Evolutionary conservation across 2,113 vertebrate species (phyloP).

Genomic region (Galeopterus variegatus): DNA sequence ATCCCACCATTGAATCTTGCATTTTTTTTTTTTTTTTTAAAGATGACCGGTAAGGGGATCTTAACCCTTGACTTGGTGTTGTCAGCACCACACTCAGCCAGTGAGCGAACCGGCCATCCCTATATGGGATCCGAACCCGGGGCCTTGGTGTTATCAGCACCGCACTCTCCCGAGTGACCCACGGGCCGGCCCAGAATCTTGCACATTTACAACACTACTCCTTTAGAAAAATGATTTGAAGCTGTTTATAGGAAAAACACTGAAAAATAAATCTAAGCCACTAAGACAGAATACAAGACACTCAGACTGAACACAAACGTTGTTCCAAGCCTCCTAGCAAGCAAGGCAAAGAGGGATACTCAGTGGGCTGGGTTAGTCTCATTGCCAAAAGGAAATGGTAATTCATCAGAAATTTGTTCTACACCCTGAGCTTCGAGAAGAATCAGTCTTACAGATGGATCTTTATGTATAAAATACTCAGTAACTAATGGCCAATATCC

Average conservation of each 20-base stretch:
- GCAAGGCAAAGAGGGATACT: neutral
- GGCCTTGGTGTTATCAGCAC: too few relatives aligned
- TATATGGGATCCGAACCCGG: too few relatives aligned
- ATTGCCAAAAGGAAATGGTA: neutral
- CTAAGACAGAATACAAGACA: neutral
- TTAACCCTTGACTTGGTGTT: too few relatives aligned
- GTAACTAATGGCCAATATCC: neutral
- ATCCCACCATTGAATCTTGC: neutral
- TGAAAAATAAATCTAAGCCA: conserved; percentile 18
- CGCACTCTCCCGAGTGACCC: too few relatives aligned
- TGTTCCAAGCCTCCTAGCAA: neutral
- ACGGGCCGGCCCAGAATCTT: too few relatives aligned
- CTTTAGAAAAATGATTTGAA: neutral
- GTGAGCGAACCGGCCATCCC: too few relatives aligned
- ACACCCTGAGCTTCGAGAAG: neutral
- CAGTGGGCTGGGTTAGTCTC: neutral
- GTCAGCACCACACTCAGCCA: too few relatives aligned
- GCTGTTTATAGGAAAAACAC: conserved; percentile 8
- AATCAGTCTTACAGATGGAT: neutral
- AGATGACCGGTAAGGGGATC: too few relatives aligned
- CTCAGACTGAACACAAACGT: neutral
- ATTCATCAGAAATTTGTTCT: neutral
- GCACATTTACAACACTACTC: neutral
- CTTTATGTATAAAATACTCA: neutral
- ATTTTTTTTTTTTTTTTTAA: too few relatives aligned